Evolutionary conservation across 2,797 vertebrate species (phyloP), one percentile per base, ranked within the genome.

Genomic region (Anableps anableps): DNA sequence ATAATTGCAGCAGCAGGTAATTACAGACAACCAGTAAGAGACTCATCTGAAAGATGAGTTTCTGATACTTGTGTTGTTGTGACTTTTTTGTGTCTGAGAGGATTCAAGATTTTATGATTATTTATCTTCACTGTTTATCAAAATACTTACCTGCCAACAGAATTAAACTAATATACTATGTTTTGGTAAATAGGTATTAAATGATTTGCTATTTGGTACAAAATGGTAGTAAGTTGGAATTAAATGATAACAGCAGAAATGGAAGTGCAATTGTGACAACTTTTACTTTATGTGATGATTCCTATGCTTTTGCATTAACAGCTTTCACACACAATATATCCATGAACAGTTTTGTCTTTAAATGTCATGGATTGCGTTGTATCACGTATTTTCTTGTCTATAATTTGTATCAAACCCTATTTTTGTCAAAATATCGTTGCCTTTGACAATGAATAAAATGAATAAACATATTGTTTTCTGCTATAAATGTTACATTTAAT

Each of bases 1-100:
- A 84, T 98, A 47, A 94, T 98, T 72, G 96, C 97, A 43, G 97
- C 97, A 80, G 96, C 97, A 92, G 97, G 97, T 98, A 94, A 93
- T n/a, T 38, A 9, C 64, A 80, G 19, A 70, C 43, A 68, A 43
- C 48, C 43, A 47, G 51, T 31, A 21, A 45, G n/a, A 62, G 4
- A 19, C 29, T 51, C 48, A 41, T 53, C 50, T 53, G 31, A 2
- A 66, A 66, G 26, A 45, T 60, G 11, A 8, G 3, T 60, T 31
- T 60, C 26, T 60, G 55, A 29, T 60, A 31, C 55, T 29, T 29
- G n/a, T 14, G 26, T 8, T 55, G 23, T 55, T 26, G 8, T 26
- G 7, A 26, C 21, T 55, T 8, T 55, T 26, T 55, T 10, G 26
- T 55, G 9, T 2, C 50, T 1, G 21, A 21, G 17, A 21, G 6